phyloP scores from a whole-genome alignment of 1,140 invertebrate species.

The Trigoniulus corallinus region DNA sequence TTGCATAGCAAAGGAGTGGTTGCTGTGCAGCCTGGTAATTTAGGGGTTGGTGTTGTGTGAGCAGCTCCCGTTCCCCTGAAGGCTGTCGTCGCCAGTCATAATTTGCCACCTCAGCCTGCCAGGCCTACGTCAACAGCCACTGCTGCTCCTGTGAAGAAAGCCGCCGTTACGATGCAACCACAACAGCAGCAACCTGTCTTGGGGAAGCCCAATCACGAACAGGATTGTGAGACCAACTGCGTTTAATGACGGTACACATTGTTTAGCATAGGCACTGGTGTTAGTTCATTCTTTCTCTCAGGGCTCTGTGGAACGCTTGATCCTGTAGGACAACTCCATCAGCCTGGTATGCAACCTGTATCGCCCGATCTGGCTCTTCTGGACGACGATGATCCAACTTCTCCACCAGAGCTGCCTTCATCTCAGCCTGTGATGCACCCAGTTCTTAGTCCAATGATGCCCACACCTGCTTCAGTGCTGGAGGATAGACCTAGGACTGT shows the following conservation, averaged over 20 bases:
- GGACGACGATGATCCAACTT: neutral
- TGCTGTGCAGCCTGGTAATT: too few relatives aligned
- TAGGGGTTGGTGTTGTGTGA: too few relatives aligned
- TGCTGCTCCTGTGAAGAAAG: slow-evolving; percentile 20
- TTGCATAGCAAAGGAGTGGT: too few relatives aligned
- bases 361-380: neutral
- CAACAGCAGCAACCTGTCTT: neutral
- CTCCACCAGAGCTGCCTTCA: neutral
- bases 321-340: neutral
- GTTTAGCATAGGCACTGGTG: too few relatives aligned
- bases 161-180: slow-evolving; percentile 4
- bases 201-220: neutral
- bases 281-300: too few relatives aligned
- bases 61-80: too few relatives aligned
- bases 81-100: slow-evolving; percentile 18
- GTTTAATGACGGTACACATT: too few relatives aligned
- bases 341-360: neutral
- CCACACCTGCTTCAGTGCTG: too few relatives aligned
- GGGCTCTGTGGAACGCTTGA: neutral
- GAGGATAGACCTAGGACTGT: too few relatives aligned
- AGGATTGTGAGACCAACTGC: neutral
- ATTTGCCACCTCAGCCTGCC: slow-evolving; percentile 24
- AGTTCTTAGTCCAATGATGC: neutral
- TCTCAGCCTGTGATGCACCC: neutral
- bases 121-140: slow-evolving; percentile 23